Conservation (phyloP, 2,113 vertebrate species). For the Nycticebus coucang region DNA sequence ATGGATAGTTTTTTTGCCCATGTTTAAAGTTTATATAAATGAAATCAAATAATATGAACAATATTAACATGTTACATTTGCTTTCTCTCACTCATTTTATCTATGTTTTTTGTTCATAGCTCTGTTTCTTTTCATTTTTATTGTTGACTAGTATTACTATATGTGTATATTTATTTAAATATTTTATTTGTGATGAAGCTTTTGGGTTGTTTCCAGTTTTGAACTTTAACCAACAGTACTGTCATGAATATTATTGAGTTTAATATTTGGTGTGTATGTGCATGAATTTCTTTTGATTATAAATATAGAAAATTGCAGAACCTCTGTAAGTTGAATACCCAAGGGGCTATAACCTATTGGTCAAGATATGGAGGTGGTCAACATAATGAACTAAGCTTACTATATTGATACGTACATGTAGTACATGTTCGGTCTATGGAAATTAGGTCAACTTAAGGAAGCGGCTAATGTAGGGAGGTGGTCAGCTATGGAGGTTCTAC, state of each 20-base stretch:
- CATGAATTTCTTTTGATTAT: not conserved
- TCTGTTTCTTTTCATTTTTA: not conserved
- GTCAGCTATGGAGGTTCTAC: too few species aligned
- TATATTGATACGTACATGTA: too few species aligned
- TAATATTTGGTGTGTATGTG: not conserved
- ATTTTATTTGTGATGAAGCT: conserved; percentile 13
- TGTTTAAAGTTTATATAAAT: not conserved
- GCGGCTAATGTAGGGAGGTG: too few species aligned
- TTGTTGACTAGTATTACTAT: not conserved
- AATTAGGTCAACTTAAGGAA: too few species aligned
- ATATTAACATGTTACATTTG: not conserved
- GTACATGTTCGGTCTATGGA: too few species aligned
- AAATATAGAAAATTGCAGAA: not conserved
- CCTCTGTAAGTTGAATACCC: too few species aligned
- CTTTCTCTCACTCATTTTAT: not conserved
- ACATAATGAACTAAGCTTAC: too few species aligned
- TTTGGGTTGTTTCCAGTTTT: not conserved
- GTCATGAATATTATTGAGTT: not conserved
- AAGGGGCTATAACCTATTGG: too few species aligned
- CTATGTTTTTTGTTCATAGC: not conserved
- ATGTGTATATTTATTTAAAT: not conserved
- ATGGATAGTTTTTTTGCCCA: not conserved
- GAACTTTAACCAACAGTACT: not conserved
- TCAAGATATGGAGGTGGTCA: too few species aligned
- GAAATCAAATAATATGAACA: not conserved